Evolutionary conservation across 2,797 vertebrate genomes (phyloP).

Genomic region (Lophotriccus pileatus): DNA sequence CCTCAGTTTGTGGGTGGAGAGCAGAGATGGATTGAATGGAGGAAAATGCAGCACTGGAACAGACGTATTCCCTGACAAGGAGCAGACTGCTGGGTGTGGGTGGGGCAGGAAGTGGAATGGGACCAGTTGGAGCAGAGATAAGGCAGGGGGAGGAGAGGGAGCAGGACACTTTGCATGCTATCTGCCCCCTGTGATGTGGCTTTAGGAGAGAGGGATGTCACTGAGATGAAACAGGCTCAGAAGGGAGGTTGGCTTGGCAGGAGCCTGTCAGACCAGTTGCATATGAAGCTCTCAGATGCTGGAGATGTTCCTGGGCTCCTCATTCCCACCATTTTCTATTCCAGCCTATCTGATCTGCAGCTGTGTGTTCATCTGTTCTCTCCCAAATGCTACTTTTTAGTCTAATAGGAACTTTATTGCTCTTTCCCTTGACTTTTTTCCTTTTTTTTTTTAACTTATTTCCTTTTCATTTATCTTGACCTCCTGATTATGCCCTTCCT

Average conservation of each 20-base stretch:
- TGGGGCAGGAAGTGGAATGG: neutral
- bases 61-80: accelerated
- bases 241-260: neutral
- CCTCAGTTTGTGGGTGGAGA: neutral
- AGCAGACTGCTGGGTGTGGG: neutral
- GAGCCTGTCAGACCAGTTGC: constrained; percentile 34
- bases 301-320: neutral
- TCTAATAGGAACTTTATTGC: neutral
- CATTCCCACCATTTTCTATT: neutral
- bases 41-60: neutral
- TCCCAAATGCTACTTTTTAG: neutral
- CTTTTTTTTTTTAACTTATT: neutral
- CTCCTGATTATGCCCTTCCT: neutral
- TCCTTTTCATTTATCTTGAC: neutral
- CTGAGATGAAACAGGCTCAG: neutral
- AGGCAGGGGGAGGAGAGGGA: neutral
- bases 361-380: neutral
- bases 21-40: neutral
- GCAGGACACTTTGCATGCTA: neutral
- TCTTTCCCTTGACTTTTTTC: neutral
- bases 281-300: neutral
- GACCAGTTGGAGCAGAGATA: neutral
- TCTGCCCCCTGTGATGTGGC: constrained; percentile 3
- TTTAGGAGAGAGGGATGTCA: neutral
- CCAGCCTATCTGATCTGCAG: neutral